Percentiles rank a stretch among this genome's conserved stretches.
phyloP scores from a whole-genome alignment of 2,888 invertebrate genomes.

The Erpobdella octoculata region DNA sequence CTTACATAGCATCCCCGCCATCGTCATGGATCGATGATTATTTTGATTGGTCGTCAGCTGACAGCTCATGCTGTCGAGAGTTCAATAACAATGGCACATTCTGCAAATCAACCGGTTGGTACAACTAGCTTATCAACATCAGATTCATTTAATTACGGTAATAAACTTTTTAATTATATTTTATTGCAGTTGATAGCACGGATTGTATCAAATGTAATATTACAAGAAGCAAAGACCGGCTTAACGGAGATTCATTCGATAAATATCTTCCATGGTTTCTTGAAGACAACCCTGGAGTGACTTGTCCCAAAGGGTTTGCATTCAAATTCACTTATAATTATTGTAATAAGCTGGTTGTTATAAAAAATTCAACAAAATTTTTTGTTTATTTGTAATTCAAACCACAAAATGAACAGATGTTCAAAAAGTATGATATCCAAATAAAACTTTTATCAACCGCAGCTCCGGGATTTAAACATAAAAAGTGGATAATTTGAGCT shows the following conservation, averaged over 20 bases:
- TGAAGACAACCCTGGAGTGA: constrained; percentile 52
- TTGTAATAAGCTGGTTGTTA: too few relatives aligned
- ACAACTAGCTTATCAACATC: not conserved
- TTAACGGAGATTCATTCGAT: constrained; percentile 49
- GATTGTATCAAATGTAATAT: constrained; percentile 27
- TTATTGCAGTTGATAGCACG: not conserved
- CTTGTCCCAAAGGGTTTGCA: constrained; percentile 53
- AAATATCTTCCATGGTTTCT: constrained; percentile 52
- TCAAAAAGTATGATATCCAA: too few relatives aligned
- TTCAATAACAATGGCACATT: constrained; percentile 42
- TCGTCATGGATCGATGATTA: constrained; percentile 94
- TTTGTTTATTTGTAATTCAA: too few relatives aligned
- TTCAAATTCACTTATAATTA: not conserved
- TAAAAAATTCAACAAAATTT: too few relatives aligned
- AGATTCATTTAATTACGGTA: not conserved
- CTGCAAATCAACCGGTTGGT: constrained; percentile 47
- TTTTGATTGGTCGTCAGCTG: constrained; percentile 72
- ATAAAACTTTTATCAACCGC: too few relatives aligned
- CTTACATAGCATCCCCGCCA: constrained; percentile 77
- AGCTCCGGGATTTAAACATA: too few relatives aligned
- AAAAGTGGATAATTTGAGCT: too few relatives aligned
- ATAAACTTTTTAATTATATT: not conserved
- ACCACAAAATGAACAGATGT: too few relatives aligned
- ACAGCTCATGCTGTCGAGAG: constrained; percentile 50
- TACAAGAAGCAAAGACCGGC: constrained; percentile 40